Percentiles rank a stretch among this genome's conserved stretches.
These are phyloP conservation scores for Pogoniulus pusillus DNA, from an alignment of 2,797 vertebrate species.

Conservation along the genomic window DNA sequence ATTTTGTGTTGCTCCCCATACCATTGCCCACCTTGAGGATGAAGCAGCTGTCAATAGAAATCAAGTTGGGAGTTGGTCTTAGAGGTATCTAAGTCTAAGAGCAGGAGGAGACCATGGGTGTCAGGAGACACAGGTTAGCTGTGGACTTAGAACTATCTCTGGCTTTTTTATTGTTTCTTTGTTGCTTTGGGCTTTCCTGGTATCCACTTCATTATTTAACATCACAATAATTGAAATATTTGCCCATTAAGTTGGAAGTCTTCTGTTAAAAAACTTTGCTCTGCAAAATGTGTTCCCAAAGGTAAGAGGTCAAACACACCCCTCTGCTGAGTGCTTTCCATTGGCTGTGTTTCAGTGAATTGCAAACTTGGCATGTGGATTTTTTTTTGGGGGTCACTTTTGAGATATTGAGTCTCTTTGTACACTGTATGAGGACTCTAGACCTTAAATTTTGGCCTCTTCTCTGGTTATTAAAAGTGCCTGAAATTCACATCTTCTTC, in stretches of 20 bases:
- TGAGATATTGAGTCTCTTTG: background rate
- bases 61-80: background rate
- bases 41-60: background rate
- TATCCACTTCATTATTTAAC: background rate
- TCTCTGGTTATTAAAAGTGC: background rate
- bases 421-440: background rate
- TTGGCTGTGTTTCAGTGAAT: constrained; percentile 6
- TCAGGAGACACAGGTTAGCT: rapidly evolving
- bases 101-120: background rate
- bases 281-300: background rate
- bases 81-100: background rate
- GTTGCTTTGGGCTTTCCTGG: background rate
- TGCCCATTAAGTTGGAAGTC: background rate
- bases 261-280: background rate
- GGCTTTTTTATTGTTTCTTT: background rate
- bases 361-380: constrained; percentile 7
- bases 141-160: background rate
- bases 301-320: constrained; percentile 8
- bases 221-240: background rate
- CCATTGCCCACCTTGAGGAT: background rate
- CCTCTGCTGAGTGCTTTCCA: background rate
- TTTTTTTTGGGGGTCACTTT: background rate
- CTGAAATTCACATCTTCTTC: background rate
- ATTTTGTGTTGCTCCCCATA: background rate
- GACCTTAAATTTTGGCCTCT: background rate